Percentiles rank a stretch among this genome's conserved stretches.
phyloP scores from a whole-genome alignment of 2,797 vertebrate species.

The Adelosebastes latens region DNA sequence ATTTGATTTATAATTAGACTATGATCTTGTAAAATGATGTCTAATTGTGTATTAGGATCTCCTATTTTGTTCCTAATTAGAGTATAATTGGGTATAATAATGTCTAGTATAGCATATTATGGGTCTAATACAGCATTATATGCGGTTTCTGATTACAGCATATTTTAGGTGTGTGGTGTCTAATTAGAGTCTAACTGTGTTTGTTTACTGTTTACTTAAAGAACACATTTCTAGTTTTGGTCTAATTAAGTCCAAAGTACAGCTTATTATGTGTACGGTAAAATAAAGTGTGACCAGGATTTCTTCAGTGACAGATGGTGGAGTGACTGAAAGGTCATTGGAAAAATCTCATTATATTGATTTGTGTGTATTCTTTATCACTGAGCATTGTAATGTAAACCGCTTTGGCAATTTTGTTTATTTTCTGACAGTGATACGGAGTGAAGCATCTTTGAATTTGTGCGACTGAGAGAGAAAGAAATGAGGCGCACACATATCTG shows the following conservation, averaged over 20 bases:
- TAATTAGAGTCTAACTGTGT: not conserved
- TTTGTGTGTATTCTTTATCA: conserved; percentile 22
- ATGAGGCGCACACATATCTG: conserved; percentile 42
- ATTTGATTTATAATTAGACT: not conserved
- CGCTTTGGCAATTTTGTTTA: conserved; percentile 34
- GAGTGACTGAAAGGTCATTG: conserved; percentile 37
- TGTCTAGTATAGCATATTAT: not conserved
- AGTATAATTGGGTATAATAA: not conserved
- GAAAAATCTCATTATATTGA: conserved; percentile 31
- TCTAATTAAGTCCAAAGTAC: not conserved
- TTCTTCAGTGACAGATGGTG: conserved; percentile 5
- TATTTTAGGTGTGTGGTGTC: not conserved
- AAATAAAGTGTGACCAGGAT: not conserved
- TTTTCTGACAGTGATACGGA: conserved; percentile 47
- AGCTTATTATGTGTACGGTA: not conserved
- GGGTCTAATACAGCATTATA: not conserved
- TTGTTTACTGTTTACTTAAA: not conserved
- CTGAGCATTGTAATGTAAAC: conserved; percentile 45
- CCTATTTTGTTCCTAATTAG: not conserved
- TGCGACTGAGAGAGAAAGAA: conserved; percentile 8
- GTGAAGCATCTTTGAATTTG: conserved; percentile 55
- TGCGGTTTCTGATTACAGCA: not conserved
- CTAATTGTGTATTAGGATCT: not conserved
- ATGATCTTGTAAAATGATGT: not conserved
- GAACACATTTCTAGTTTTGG: not conserved